These are phyloP conservation scores for Bolborhynchus lineola DNA, from an alignment of 2,113 vertebrate genomes.

Conservation along the genomic window DNA sequence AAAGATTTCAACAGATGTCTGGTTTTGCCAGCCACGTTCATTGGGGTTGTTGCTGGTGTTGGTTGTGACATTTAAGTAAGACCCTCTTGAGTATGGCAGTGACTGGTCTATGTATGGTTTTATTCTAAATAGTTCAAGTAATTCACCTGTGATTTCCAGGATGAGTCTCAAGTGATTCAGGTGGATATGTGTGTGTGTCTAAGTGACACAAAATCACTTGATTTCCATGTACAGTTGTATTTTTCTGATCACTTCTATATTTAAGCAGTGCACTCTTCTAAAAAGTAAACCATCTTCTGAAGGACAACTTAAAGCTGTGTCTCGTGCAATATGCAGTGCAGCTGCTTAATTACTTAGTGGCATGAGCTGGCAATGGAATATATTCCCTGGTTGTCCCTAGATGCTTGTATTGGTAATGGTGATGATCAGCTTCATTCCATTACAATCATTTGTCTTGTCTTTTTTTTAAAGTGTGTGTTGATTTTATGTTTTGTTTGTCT, in stretches of 20 bases:
- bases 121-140: background rate
- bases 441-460: background rate
- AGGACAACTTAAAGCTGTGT: background rate
- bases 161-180: background rate
- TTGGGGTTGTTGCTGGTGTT: background rate
- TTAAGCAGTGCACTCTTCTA: background rate
- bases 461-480: background rate
- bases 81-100: background rate
- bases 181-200: background rate
- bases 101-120: background rate
- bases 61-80: rapidly evolving
- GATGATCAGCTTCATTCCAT: background rate
- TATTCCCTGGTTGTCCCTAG: background rate
- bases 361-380: background rate
- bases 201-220: background rate
- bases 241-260: background rate
- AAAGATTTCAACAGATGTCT: background rate
- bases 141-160: background rate
- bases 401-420: background rate
- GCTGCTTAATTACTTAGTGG: background rate
- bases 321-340: background rate
- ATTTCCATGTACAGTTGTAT: background rate
- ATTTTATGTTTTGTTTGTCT: background rate
- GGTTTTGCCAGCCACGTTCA: background rate
- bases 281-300: background rate